Evolutionary conservation across 2,888 invertebrate species (phyloP), one percentile per base, ranked within the genome.

Genomic region (Nomada goodeniana): DNA sequence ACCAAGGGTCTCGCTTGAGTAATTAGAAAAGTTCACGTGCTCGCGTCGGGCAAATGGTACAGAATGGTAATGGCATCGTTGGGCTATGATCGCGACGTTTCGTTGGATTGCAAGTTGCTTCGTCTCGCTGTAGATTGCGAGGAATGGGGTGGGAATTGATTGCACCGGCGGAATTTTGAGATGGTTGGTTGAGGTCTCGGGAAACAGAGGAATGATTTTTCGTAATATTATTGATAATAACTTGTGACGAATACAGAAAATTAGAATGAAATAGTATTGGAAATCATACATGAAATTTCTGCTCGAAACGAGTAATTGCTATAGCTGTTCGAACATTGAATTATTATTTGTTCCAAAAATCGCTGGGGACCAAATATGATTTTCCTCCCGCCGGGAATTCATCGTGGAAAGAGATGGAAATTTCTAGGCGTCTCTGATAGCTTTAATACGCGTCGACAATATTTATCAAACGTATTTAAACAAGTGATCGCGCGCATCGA

Each of bases 1-100:
- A 69, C n/a, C 64, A 29, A 70, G 77, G 59, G n/a, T 64, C 59
- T 42, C 36, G 44, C 52, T 59, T 77, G 78, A 77, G 23, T 79
- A 79, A 77, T 79, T 64, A 70, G 69, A n/a, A 15, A 42, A 23
- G 26, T 29, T 26, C n/a, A 36, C 7, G 18, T 20, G 13, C 15
- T 10, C 15, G 57, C 13, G 23, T 11, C 18, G 23, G 20, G 36
- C 0, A 36, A 36, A 36, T 36, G 29, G 36, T 9, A 36, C 36
- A 7, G 36, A 7, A 76, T n/a, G n/a, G 10, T 20, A 18, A 7
- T 36, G 76, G 53, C 67, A 53, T 60, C 67, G 67, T 61, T 36
- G 7, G 60, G 69, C 42, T 60, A 68, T 36, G 52, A 75, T 69
- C 20, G 20, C 26, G 53, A 53, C 44, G 55, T n/a, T 55, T 18